Evolutionary conservation across 2,888 invertebrate species (phyloP), one percentile per base, ranked within the genome.

Genomic region (Byasa hedistus): DNA sequence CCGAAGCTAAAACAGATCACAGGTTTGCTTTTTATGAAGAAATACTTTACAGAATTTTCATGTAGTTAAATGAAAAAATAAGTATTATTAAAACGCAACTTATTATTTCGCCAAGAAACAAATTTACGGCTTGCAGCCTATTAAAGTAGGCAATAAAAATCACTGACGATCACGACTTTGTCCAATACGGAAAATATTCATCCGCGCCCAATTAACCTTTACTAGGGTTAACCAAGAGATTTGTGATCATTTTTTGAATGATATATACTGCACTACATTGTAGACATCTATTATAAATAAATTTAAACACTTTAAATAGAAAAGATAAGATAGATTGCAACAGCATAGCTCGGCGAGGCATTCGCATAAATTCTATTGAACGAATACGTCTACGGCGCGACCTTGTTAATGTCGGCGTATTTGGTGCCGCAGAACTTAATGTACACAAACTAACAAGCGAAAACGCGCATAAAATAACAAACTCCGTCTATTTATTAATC

Each of bases 391-490:
- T 22, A 27, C 27, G n/a, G 17, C 22, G n/a, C 15, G 36, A 44
- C 57, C 52, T 39, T 27, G 57, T 55, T 24, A 55, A 27, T 23
- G 32, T 62, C 62, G 59, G 36, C 52, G 36, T 67, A 59, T 67
- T 63, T 63, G 57, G 63, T 64, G 48, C 39, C 56, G 21, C 39
- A 32, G 36, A 61, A 61, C 23, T 21, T 36, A 61, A 56, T 57
- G 24, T 39, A 24, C 15, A 24, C 48, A 27, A 59, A 54, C 17
- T 59, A 48, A 54, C 52, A 19, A 24, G 79, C 78, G 80, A 82
- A 84, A 82, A 79, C 78, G 78, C 75, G 82, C 82, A 80, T 86
- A 86, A 87, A 85, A 75, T 75, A 78, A 77, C 77, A 76, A 39
- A 74, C 69, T 73, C 68, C 59, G 62, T 75, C 73, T 72, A 72